Conservation (phyloP, 2,797 vertebrate genomes). For the Meriones psammophilus region DNA sequence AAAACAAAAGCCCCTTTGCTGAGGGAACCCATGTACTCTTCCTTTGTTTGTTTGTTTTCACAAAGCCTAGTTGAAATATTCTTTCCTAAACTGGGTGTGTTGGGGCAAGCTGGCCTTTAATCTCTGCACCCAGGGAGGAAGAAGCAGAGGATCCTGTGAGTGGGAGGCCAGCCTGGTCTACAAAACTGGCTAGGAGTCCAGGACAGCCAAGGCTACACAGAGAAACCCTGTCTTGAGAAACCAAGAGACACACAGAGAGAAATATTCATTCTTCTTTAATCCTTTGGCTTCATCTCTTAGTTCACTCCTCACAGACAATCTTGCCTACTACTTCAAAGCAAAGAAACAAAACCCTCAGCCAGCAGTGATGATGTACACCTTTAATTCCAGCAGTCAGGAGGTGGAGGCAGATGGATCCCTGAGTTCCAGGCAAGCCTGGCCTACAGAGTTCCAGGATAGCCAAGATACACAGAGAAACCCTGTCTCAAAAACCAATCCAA, state of each 20-base stretch:
- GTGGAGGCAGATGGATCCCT: neutral
- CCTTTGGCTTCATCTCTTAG: neutral
- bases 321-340: neutral
- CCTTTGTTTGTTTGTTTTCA: neutral
- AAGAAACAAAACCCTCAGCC: neutral
- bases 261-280: neutral
- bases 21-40: neutral
- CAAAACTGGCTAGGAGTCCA: no score
- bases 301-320: neutral
- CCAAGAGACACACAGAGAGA: no score
- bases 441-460: neutral
- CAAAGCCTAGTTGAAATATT: neutral
- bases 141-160: no score
- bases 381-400: neutral
- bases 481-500: neutral
- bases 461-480: neutral
- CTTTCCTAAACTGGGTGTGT: neutral
- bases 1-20: neutral
- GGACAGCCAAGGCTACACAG: no score
- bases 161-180: no score
- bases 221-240: no score
- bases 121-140: no score
- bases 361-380: no score
- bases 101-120: no score
- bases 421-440: neutral